Evolutionary conservation across 2,888 invertebrate genomes (phyloP), one percentile per base, ranked within the genome.

Genomic region (Idaea dimidiata): DNA sequence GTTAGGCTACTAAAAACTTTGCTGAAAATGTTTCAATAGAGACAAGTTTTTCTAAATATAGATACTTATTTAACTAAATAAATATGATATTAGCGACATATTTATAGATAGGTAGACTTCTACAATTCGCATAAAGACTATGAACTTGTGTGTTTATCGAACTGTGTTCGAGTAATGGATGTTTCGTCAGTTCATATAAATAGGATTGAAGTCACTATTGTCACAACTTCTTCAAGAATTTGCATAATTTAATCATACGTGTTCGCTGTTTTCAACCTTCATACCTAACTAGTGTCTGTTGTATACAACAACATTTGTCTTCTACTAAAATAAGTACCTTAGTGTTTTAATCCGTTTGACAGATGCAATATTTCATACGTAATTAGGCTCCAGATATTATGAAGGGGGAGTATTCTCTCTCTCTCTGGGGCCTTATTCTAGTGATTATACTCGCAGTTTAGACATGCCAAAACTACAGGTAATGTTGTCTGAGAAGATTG

Each of bases 161-260:
- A 67, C 61, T 61, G 59, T 59, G 66, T 17, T 70, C 76, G 77
- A 78, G 79, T 81, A 82, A 82, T 80, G 76, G 75, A 77, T 75
- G 70, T 78, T 79, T 76, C 78, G 81, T 84, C 80, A 81, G 72
- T 67, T 73, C 71, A 74, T 89, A 91, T 89, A 88, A 82, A 84
- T 90, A 89, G 84, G 72, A 72, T 78, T 90, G 86, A 86, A 88
- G 86, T 89, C 89, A 90, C 79, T 80, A 78, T 79, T 79, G 78
- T 74, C 76, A 75, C 71, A 73, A 65, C 66, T 73, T 67, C 59
- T 60, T 59, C 63, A 65, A 58, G 62, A 65, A 69, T 66, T 66
- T 71, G 66, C 66, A 72, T 70, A 69, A 71, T 78, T 75, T 72
- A 71, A 74, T 71, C 68, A 68, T 73, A 67, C 70, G 74, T 75